phyloP scores from a whole-genome alignment of 1,140 invertebrate genomes.

The Bombyx mandarina region DNA sequence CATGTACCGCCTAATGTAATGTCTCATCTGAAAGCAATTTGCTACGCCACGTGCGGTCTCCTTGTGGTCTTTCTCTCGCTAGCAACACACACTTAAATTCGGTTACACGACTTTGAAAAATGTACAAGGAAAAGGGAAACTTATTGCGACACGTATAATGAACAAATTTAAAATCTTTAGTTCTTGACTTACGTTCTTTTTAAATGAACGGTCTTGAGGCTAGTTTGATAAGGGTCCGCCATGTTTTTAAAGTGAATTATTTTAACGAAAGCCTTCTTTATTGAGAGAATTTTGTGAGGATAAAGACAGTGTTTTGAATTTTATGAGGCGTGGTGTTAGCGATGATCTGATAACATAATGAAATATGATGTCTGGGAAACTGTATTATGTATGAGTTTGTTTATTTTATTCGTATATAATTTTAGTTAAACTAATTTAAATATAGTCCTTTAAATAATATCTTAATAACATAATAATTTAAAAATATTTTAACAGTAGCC shows the following conservation, averaged over 20 bases:
- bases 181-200: slow-evolving; percentile 7
- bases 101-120: slow-evolving; percentile 8
- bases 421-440: too few relatives aligned
- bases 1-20: slow-evolving; percentile 37
- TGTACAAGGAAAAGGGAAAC: slow-evolving; percentile 8
- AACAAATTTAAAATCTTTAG: slow-evolving; percentile 1
- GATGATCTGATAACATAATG: slow-evolving; percentile 8
- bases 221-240: slow-evolving; percentile 25
- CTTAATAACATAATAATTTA: too few relatives aligned
- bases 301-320: slow-evolving; percentile 11
- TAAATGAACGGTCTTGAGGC: slow-evolving; percentile 3
- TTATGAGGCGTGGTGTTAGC: slow-evolving; percentile 7
- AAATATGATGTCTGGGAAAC: slow-evolving; percentile 2
- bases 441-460: too few relatives aligned
- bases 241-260: slow-evolving; percentile 42
- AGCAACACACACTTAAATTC: slow-evolving; percentile 18
- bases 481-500: too few relatives aligned
- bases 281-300: slow-evolving; percentile 8
- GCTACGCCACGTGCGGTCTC: slow-evolving; percentile 31
- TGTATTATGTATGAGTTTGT: neutral
- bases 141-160: slow-evolving; percentile 2
- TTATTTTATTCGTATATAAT: too few relatives aligned
- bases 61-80: slow-evolving; percentile 50
- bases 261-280: slow-evolving; percentile 24
- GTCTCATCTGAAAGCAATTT: slow-evolving; percentile 63